Base-by-base conservation (phyloP, 2,888 invertebrate species). In the Caprella mutica region DNA sequence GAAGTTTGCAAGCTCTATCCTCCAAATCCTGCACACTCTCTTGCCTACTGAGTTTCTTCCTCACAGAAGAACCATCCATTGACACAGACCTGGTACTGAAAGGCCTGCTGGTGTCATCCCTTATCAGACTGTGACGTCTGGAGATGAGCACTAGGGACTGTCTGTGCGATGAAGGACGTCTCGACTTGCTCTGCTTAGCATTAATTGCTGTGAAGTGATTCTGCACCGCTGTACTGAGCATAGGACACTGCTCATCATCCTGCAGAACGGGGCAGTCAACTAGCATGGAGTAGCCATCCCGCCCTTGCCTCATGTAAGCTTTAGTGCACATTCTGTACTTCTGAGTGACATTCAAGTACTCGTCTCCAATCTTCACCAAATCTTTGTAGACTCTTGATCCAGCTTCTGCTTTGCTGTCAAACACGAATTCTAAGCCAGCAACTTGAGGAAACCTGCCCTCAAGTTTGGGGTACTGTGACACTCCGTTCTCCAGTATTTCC, bases 391-490 rank as follows among this genome's bases (percentile, higher is more conserved):
- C 81, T 19, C 91, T 74, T 56, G 80, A 72, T 0, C 87, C 87
- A 30, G 48, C 17, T 3, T 46, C 43, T 5, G 56, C 57, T 6
- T 67, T 66, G 19, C 75, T 73, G 67, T 76, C 73, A 68, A 75
- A 77, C 3, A 71, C 72, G 68, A 75, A 77, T 23, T 65, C 65
- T 21, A 76, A 61, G 5, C 76, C 76, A 0, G 88, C 82, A 35
- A 87, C 83, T 76, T 90, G 90, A 0, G 89, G 88, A 71, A 92
- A 92, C 65, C 91, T 73, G 0, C 91, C 91, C 72, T 91, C 91
- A 24, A 90, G 73, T 68, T 84, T 85, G 0, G 92, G 92, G 72
- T 86, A 91, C 70, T 85, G 83, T 62, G 81, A 81, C 26, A 92
- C 90, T 0, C 85, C 80, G 70, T 92, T 92, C 72, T 92, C 92